A percentile compares a stretch with the other conserved stretches of the same genome.
Evolutionary conservation across 2,113 vertebrate genomes (phyloP).

Genomic region (Isurus oxyrinchus): DNA sequence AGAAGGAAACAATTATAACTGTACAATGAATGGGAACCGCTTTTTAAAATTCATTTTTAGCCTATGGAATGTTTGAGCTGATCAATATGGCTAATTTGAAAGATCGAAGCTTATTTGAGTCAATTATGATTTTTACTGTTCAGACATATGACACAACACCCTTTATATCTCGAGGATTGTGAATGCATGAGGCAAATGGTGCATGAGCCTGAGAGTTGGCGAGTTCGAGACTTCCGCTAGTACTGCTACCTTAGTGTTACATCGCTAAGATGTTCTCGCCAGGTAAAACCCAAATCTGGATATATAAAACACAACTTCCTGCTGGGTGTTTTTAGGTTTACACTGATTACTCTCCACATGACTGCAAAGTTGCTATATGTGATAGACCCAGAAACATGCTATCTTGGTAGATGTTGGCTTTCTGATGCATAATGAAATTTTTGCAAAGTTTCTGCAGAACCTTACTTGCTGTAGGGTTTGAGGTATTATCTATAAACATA

Average conservation of each 20-base stretch:
- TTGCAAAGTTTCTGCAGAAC: not conserved
- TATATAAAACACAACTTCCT: not conserved
- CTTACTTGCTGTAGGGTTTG: not conserved
- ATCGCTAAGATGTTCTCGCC: not conserved
- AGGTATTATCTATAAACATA: not conserved
- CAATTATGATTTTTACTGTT: not conserved
- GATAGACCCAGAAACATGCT: not conserved
- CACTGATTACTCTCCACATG: not conserved
- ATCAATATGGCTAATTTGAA: not conserved
- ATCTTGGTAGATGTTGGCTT: not conserved
- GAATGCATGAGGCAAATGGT: not conserved
- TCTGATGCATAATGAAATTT: not conserved
- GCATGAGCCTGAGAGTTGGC: no score
- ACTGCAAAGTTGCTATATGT: not conserved
- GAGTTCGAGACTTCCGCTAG: not conserved
- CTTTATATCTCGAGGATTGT: not conserved
- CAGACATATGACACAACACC: not conserved
- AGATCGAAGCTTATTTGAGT: not conserved
- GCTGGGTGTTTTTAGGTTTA: not conserved
- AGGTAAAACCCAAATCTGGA: not conserved
- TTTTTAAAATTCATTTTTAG: not conserved
- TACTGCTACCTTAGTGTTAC: not conserved
- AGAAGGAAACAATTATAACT: not conserved
- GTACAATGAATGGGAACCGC: not conserved
- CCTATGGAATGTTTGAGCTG: not conserved